Base-by-base conservation (phyloP, 2,797 vertebrate species). In the Rachycentron canadum region DNA sequence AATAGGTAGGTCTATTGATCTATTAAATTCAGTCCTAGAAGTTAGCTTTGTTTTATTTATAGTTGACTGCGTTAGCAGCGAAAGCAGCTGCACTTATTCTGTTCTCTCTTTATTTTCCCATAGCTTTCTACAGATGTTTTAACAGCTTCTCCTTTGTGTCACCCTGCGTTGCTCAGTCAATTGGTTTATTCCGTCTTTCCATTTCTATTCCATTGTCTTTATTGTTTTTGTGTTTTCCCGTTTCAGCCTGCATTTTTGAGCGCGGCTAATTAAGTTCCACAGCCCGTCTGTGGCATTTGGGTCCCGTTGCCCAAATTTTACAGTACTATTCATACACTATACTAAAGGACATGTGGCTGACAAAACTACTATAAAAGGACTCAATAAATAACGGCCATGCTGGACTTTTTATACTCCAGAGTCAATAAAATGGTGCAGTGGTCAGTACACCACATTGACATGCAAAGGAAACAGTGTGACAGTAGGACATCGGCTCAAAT, bases 21-120 rank as follows among this genome's bases (percentile, higher is more conserved):
- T 43, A 41, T 73, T 66, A 8, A 63, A 64, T 21, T 63, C 1
- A 55, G 17, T 55, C 41, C 9, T 10, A 21, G 60, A 78, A n/a
- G 34, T 23, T 57, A 34, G 45, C 36, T 49, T 40, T 34, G 56
- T 49, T 69, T 69, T 73, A 49, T 70, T 76, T 58, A 73, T 58
- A 73, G 28, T 26, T 0, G 10, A 16, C 38, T 16, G 30, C 13
- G 28, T 78, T 43, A 63, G 69, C 62, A 30, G 36, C 7, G 13
- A 60, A 21, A 19, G 23, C 11, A 8, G 7, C 10, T 17, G n/a
- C 13, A 5, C 45, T 50, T 60, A 16, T 13, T 73, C 57, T 78
- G 60, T 61, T 68, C 68, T 60, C 25, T 43, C 21, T 6, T 50
- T 76, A 62, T 72, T 69, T 38, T 60, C 19, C n/a, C 9, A 34